Evolutionary conservation across 2,888 invertebrate species (phyloP).

Genomic region (Orthosia cruda): DNA sequence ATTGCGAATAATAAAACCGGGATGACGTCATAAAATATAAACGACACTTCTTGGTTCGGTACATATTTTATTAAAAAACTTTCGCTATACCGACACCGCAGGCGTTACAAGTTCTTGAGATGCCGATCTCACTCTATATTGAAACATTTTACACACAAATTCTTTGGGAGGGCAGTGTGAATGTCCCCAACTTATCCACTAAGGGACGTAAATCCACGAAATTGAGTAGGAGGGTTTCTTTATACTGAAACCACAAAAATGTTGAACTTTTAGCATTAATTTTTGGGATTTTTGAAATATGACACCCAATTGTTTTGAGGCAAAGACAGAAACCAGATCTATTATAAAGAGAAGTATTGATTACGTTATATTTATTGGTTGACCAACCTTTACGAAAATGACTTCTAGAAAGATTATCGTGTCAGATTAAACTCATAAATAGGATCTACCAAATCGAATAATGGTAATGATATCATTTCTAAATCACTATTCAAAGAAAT

Average conservation of each 20-base stretch:
- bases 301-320: slow-evolving; percentile 15
- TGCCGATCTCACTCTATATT: slow-evolving; percentile 82
- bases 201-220: slow-evolving; percentile 53
- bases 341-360: slow-evolving; percentile 28
- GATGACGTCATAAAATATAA: slow-evolving; percentile 79
- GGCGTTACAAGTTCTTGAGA: slow-evolving; percentile 65
- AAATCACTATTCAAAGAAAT: neutral
- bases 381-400: neutral
- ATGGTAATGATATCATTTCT: neutral
- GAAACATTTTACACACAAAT: slow-evolving; percentile 81
- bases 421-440: slow-evolving; percentile 3
- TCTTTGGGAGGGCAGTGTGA: slow-evolving; percentile 59
- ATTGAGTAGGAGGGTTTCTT: slow-evolving; percentile 46
- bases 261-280: slow-evolving; percentile 29
- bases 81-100: slow-evolving; percentile 72
- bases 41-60: slow-evolving; percentile 70
- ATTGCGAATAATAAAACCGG: slow-evolving; percentile 76
- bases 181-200: slow-evolving; percentile 48
- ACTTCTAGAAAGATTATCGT: slow-evolving; percentile 1
- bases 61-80: slow-evolving; percentile 79
- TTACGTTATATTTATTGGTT: slow-evolving; percentile 14
- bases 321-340: slow-evolving; percentile 12
- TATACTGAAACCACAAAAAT: slow-evolving; percentile 26
- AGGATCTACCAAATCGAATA: neutral
- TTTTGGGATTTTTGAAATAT: slow-evolving; percentile 40